Percentiles rank a stretch among this genome's conserved stretches.
Evolutionary conservation across 2,113 vertebrate species (phyloP).

Genomic region (Alectura lathami): DNA sequence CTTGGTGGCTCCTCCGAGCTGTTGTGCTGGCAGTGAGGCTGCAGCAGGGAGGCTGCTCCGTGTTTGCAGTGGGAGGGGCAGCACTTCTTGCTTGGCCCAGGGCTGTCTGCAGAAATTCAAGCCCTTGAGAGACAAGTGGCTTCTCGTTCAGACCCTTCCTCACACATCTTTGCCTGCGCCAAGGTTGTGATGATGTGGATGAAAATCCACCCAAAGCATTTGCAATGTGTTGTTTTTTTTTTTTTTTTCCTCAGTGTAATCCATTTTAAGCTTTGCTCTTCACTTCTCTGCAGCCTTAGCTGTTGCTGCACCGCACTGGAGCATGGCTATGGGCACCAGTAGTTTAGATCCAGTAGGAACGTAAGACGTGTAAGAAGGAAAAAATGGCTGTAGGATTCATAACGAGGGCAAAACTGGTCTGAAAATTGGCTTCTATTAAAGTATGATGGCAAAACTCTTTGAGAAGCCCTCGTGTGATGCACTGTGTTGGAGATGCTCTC

Average conservation of each 20-base stretch:
- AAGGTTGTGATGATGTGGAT: fast-evolving
- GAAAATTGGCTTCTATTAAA: not conserved
- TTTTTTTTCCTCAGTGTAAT: not conserved
- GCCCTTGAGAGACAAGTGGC: not conserved
- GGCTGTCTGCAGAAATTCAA: not conserved
- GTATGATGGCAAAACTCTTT: not conserved
- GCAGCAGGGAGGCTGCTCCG: not conserved
- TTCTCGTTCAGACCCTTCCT: not conserved
- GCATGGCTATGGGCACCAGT: not conserved
- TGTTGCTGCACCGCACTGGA: not conserved
- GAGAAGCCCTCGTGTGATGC: not conserved
- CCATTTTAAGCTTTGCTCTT: not conserved
- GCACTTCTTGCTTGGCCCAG: not conserved
- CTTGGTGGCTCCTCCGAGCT: not conserved
- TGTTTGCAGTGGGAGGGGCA: not conserved
- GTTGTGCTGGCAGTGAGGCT: not conserved
- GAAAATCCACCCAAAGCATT: not conserved
- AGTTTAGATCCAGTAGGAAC: not conserved
- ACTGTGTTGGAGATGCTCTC: not conserved
- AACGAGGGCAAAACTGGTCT: not conserved
- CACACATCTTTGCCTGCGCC: not conserved
- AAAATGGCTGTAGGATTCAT: not conserved
- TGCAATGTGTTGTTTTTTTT: fast-evolving
- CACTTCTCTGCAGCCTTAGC: fast-evolving
- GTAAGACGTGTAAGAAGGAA: not conserved